phyloP scores from a whole-genome alignment of 2,797 vertebrate species.

The Sebastes flavidus region DNA sequence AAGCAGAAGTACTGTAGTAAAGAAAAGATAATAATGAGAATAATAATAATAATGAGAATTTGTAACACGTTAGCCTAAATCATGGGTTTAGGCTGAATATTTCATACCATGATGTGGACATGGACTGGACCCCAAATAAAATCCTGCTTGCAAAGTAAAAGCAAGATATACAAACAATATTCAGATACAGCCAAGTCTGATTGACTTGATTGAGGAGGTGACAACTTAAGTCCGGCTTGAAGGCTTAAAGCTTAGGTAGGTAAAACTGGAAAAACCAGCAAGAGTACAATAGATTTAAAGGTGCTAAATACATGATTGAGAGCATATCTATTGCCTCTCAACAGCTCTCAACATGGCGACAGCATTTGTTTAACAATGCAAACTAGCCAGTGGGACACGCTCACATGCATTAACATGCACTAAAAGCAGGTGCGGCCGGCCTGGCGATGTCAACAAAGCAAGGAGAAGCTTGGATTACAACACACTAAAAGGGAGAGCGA shows the following conservation, averaged over 20 bases:
- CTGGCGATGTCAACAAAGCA: no score
- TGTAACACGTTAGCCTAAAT: neutral
- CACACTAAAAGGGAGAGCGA: no score
- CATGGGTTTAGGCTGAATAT: neutral
- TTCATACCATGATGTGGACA: neutral
- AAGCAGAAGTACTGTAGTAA: neutral
- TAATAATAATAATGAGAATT: neutral
- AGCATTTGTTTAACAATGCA: no score
- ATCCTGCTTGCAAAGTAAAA: neutral
- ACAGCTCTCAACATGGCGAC: no score
- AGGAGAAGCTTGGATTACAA: no score
- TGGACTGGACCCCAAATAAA: neutral
- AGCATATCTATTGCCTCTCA: no score
- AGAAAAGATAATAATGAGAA: neutral
- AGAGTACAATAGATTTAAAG: no score
- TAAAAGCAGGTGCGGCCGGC: no score
- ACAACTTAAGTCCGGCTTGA: neutral
- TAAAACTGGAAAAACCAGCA: no score
- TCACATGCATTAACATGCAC: no score
- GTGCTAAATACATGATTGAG: no score
- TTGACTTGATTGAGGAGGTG: neutral
- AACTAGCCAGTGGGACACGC: no score
- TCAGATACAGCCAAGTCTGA: neutral
- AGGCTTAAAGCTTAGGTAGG: neutral
- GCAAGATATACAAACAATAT: neutral